Evolutionary conservation across 2,113 vertebrate genomes (phyloP).

Genomic region (Thymallus thymallus): DNA sequence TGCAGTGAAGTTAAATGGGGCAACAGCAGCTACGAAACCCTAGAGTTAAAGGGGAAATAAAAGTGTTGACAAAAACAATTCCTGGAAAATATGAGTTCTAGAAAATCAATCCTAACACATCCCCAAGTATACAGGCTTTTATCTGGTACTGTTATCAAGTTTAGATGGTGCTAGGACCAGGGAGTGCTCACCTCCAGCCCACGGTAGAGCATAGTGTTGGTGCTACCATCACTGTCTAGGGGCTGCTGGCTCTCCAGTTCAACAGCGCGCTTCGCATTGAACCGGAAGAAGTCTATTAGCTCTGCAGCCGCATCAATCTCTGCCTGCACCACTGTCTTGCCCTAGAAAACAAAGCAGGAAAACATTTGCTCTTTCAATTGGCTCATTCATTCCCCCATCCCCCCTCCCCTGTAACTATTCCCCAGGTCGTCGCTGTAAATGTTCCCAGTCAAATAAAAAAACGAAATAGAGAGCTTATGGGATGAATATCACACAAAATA

Average conservation of each 20-base stretch:
- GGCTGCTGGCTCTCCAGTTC: constrained; percentile 86
- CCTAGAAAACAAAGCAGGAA: constrained; percentile 64
- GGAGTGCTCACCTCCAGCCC: constrained; percentile 84
- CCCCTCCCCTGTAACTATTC: too few species aligned
- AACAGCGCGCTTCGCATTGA: constrained; percentile 88
- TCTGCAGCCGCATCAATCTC: constrained; percentile 91
- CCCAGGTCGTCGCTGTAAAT: too few species aligned
- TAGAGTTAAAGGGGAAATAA: constrained; percentile 40
- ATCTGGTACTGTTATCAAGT: background rate
- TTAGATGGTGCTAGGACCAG: background rate
- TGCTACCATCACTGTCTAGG: constrained; percentile 78
- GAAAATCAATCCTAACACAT: background rate
- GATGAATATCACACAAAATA: background rate
- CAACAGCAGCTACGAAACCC: constrained; percentile 91
- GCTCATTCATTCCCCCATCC: too few species aligned
- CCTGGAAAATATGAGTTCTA: background rate
- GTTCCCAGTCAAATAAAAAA: too few species aligned
- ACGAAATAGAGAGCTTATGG: background rate
- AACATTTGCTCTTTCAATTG: background rate
- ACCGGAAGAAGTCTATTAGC: constrained; percentile 95
- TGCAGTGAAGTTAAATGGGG: constrained; percentile 97
- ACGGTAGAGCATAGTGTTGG: constrained; percentile 88
- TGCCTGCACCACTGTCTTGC: constrained; percentile 91
- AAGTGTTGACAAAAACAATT: background rate
- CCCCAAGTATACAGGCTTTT: background rate